Percentiles rank a stretch among this genome's conserved stretches.
These are phyloP conservation scores for Epirrita christyi DNA, from an alignment of 2,888 invertebrate genomes.

Conservation along the genomic window DNA sequence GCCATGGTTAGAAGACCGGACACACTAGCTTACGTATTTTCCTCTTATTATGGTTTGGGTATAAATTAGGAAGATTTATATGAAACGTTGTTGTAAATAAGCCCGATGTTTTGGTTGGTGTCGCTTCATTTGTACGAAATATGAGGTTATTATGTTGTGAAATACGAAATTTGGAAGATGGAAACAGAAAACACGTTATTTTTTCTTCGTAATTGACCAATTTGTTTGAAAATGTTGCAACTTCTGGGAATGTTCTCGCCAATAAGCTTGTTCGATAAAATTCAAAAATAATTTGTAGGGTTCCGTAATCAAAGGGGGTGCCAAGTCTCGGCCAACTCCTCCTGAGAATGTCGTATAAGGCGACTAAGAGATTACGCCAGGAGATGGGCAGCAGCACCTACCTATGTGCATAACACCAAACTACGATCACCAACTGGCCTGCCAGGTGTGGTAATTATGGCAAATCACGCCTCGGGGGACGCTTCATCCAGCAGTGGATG, in stretches of 20 bases:
- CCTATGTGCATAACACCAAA: too few relatives aligned
- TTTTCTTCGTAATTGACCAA: conserved; percentile 20
- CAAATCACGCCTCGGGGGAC: too few relatives aligned
- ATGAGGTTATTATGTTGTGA: conserved; percentile 55
- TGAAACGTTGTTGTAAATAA: conserved; percentile 32
- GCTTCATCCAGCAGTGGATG: too few relatives aligned
- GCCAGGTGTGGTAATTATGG: too few relatives aligned
- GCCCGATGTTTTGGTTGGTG: conserved; percentile 45
- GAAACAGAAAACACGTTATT: conserved; percentile 18
- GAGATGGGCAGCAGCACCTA: too few relatives aligned
- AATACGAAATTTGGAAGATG: conserved; percentile 35
- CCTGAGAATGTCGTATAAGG: too few relatives aligned
- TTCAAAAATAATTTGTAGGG: too few relatives aligned
- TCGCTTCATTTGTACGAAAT: conserved; percentile 57
- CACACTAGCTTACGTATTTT: conserved; percentile 69
- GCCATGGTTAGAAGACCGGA: conserved; percentile 63
- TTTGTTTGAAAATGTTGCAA: conserved; percentile 29
- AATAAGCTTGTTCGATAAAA: not conserved
- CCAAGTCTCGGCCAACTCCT: not conserved
- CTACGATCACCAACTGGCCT: too few relatives aligned
- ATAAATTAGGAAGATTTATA: conserved; percentile 82
- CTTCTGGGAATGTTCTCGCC: not conserved
- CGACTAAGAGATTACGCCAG: too few relatives aligned
- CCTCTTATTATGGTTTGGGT: conserved; percentile 80
- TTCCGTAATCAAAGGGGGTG: too few relatives aligned